Evolutionary conservation across 2,888 invertebrate species (phyloP).

Genomic region (Isoperla grammatica): DNA sequence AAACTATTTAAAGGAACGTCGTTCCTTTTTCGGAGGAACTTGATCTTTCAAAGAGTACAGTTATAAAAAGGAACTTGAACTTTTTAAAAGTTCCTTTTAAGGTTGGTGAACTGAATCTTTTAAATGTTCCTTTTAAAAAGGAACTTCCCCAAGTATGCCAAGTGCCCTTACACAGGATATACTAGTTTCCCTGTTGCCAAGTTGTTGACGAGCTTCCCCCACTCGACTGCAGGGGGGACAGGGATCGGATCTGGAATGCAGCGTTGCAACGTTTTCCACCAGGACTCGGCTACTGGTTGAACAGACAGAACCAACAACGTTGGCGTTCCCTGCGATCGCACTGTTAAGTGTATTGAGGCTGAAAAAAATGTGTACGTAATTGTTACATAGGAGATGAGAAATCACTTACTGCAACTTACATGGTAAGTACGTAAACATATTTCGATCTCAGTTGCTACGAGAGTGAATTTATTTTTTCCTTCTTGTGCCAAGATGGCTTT

Average conservation of each 20-base stretch:
- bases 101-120: no score
- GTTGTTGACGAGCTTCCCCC: slow-evolving; percentile 36
- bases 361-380: no score
- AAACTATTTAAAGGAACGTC: no score
- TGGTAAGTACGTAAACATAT: no score
- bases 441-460: no score
- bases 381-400: not conserved
- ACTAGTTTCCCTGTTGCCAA: slow-evolving; percentile 36
- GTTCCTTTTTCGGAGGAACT: not conserved
- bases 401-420: not conserved
- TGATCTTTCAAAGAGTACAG: no score
- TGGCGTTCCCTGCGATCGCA: slow-evolving; percentile 27
- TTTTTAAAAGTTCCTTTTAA: no score
- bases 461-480: no score
- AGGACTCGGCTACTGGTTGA: slow-evolving; percentile 41
- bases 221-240: slow-evolving; percentile 41
- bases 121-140: no score
- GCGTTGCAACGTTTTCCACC: slow-evolving; percentile 42
- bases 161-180: slow-evolving; percentile 37
- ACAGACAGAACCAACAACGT: slow-evolving; percentile 40
- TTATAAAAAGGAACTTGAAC: no score
- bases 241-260: slow-evolving; percentile 43
- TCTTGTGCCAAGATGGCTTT: no score
- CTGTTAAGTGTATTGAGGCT: slow-evolving; percentile 42
- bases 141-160: no score